phyloP scores from a whole-genome alignment of 2,888 invertebrate species.

The Parasteatoda lunata region DNA sequence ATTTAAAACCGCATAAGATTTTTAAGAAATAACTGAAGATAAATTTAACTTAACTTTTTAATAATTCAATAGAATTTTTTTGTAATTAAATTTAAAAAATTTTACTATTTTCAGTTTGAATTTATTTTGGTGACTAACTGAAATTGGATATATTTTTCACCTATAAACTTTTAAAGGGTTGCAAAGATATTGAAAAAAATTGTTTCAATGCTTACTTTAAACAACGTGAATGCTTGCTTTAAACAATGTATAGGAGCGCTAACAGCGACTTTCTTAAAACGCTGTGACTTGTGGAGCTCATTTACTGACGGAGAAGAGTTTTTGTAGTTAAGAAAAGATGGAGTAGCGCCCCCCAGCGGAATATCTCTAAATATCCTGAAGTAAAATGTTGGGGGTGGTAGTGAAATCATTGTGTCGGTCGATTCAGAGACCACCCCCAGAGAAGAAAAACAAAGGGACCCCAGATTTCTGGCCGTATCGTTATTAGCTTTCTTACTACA shows the following conservation, averaged over 20 bases:
- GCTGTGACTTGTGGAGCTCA: slow-evolving; percentile 19
- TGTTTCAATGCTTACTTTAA: neutral
- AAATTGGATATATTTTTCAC: neutral
- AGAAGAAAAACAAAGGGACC: slow-evolving; percentile 31
- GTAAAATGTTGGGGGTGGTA: slow-evolving; percentile 14
- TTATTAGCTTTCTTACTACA: slow-evolving; percentile 16
- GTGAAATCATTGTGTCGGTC: slow-evolving; percentile 17
- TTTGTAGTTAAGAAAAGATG: slow-evolving; percentile 25
- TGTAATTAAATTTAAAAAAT: neutral
- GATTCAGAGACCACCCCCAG: slow-evolving; percentile 30
- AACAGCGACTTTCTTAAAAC: slow-evolving; percentile 31
- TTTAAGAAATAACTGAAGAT: too few relatives aligned
- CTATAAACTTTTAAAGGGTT: neutral
- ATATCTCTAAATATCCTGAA: neutral
- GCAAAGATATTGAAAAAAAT: neutral
- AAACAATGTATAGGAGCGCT: neutral
- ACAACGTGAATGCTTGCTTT: neutral
- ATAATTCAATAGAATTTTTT: too few relatives aligned
- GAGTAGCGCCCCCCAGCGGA: slow-evolving; percentile 26
- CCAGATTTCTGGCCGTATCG: slow-evolving; percentile 26
- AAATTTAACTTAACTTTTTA: too few relatives aligned
- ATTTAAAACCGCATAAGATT: too few relatives aligned
- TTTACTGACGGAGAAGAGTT: slow-evolving; percentile 3
- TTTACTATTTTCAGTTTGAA: neutral
- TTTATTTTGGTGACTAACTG: neutral